Evolutionary conservation across 2,888 invertebrate genomes (phyloP).

Genomic region (Metopia argyrocephala): DNA sequence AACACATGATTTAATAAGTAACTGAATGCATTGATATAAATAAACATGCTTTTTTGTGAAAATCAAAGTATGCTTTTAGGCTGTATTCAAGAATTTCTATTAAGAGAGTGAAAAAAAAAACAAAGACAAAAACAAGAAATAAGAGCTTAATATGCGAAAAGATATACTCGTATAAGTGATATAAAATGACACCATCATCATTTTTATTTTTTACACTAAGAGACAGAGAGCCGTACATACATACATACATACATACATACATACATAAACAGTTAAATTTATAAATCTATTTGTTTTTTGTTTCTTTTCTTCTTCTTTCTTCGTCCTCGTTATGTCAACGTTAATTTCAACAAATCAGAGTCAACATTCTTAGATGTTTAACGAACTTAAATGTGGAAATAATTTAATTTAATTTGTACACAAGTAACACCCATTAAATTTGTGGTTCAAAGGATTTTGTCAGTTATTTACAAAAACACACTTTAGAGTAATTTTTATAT

Average conservation of each 20-base stretch:
- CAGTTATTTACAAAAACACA: background rate
- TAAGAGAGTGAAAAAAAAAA: constrained; percentile 14
- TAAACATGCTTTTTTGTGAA: constrained; percentile 24
- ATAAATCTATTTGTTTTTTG: constrained; percentile 21
- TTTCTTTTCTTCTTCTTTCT: too few species aligned
- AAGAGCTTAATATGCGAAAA: background rate
- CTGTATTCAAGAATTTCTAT: constrained; percentile 40
- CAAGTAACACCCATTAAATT: constrained; percentile 20
- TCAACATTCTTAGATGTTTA: constrained; percentile 40
- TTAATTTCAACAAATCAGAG: constrained; percentile 3
- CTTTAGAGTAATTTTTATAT: too few species aligned
- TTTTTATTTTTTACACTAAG: constrained; percentile 7
- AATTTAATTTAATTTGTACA: constrained; percentile 56
- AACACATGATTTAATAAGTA: background rate
- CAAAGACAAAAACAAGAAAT: background rate
- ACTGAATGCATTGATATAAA: background rate
- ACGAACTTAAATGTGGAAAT: constrained; percentile 53
- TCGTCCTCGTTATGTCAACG: constrained; percentile 8
- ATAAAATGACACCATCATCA: constrained; percentile 40
- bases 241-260: constrained; percentile 26
- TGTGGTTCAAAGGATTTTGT: constrained; percentile 5
- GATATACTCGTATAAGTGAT: background rate
- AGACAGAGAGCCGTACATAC: constrained; percentile 15
- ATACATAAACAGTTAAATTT: constrained; percentile 32
- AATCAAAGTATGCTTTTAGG: constrained; percentile 59